A percentile compares a stretch with the other conserved stretches of the same genome.
Conservation (phyloP, 2,113 vertebrate genomes). For the Bostrychus sinensis region DNA sequence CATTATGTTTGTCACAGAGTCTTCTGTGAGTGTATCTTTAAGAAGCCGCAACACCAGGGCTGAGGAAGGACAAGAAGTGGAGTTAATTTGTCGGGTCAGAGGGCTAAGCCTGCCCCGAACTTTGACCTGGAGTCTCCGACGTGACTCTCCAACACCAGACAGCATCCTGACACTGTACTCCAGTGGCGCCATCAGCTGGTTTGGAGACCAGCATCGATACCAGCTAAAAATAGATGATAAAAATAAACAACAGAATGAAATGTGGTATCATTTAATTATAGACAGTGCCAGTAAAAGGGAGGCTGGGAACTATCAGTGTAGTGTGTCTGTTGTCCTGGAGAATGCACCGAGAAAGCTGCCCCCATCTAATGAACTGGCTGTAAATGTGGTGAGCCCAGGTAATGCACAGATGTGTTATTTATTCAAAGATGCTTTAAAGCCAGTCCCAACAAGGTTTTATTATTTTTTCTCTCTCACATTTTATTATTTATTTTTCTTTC, state of each 20-base stretch:
- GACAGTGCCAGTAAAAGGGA: conserved; percentile 52
- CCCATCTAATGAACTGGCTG: conserved; percentile 72
- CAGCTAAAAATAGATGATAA: conserved; percentile 62
- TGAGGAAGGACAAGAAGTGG: conserved; percentile 46
- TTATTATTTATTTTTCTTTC: conserved; percentile 9
- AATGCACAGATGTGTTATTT: conserved; percentile 11
- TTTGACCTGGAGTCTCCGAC: conserved; percentile 80
- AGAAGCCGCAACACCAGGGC: conserved; percentile 8
- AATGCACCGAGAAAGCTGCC: conserved; percentile 18
- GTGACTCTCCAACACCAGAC: conserved; percentile 6
- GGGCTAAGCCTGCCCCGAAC: conserved; percentile 49
- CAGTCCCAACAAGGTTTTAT: background rate
- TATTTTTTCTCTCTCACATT: conserved; percentile 2
- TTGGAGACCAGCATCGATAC: conserved; percentile 56
- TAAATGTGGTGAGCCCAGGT: conserved; percentile 82
- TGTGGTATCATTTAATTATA: conserved; percentile 72
- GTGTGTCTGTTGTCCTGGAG: conserved; percentile 73
- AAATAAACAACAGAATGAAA: background rate
- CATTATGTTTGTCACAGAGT: conserved; percentile 40
- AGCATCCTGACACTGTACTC: conserved; percentile 71
- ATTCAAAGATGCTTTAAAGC: background rate
- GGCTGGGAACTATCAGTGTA: conserved; percentile 79
- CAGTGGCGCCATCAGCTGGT: conserved; percentile 78
- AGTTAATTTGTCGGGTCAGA: conserved; percentile 65
- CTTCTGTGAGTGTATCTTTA: conserved; percentile 44